Base-by-base conservation (phyloP, 2,888 invertebrate species). In the Autographa gamma region DNA sequence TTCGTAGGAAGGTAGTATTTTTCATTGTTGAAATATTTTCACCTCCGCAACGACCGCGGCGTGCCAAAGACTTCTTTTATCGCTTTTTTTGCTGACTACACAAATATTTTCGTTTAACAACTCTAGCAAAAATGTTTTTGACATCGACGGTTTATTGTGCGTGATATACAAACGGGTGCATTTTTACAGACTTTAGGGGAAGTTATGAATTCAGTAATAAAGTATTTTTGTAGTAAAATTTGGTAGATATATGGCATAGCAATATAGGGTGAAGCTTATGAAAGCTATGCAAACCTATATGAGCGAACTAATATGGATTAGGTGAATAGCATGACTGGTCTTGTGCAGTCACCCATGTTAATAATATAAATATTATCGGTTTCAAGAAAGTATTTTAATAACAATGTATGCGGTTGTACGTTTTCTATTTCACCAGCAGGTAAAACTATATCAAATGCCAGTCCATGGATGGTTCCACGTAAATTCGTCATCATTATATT, bases 61-160 rank as follows among this genome's bases (percentile, higher is more conserved):
- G 71, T 81, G 41, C 60, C 59, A 66, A 76, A 78, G 71, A 73
- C 60, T 69, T 76, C 69, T 75, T 81, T 83, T 78, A 80, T 80
- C 70, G 38, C 74, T 69, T 69, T 79, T 83, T 81, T 81, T 73
- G 73, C 62, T 69, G 68, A 61, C 71, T 71, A 74, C 73, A 81
- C 48, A 84, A 84, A 80, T 83, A 77, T 84, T 81, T 80, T 68
- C 69, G 38, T 71, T 76, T 69, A 82, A 77, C 78, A 80, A 67
- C 70, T 76, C 77, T 60, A 71, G 70, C 73, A 77, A 76, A 80
- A 78, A 71, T 76, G 78, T 83, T 82, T 81, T 76, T 85, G 84
- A 79, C 78, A 76, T 78, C 73, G 65, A 59, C 64, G 67, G 60
- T 71, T 73, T 65, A 63, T 59, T 77, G 48, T 65, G n/a, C 59